Evolutionary conservation across 2,888 invertebrate species (phyloP).

Genomic region (Blastobasis adustella): DNA sequence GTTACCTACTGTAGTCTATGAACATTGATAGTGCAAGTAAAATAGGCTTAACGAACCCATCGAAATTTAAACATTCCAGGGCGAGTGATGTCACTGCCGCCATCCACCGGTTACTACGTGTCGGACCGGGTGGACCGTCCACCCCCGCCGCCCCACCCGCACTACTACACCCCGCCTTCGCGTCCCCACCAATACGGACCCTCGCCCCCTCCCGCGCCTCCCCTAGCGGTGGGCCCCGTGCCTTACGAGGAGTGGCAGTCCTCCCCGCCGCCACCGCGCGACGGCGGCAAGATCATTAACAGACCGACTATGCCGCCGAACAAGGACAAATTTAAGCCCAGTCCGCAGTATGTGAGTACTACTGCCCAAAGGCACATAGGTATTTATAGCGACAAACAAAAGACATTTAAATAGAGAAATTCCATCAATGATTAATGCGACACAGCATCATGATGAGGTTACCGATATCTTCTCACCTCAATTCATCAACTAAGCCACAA

Average conservation of each 20-base stretch:
- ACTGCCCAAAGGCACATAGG: no score
- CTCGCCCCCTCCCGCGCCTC: constrained; percentile 10
- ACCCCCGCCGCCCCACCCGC: constrained; percentile 28
- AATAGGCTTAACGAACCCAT: neutral
- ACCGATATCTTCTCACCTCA: no score
- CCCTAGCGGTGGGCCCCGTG: constrained; percentile 18
- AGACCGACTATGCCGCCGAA: constrained; percentile 57
- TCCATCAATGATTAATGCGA: no score
- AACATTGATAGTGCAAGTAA: no score
- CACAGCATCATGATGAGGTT: no score
- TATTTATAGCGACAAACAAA: no score
- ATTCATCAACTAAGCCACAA: no score
- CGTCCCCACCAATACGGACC: neutral
- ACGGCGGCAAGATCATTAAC: constrained; percentile 60
- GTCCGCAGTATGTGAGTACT: constrained; percentile 40
- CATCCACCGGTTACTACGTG: constrained; percentile 61
- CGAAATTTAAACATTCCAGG: constrained; percentile 26
- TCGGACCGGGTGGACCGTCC: constrained; percentile 53
- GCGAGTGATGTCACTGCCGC: constrained; percentile 57
- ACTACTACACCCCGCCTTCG: constrained; percentile 5
- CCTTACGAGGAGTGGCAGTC: constrained; percentile 58
- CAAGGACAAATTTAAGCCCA: constrained; percentile 55
- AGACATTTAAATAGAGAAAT: no score
- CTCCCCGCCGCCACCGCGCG: constrained; percentile 39
- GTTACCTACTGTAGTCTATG: no score